A percentile compares a stretch with the other conserved stretches of the same genome.
Evolutionary conservation across 2,888 invertebrate species (phyloP).

Genomic region (Dermolepida albohirtum): DNA sequence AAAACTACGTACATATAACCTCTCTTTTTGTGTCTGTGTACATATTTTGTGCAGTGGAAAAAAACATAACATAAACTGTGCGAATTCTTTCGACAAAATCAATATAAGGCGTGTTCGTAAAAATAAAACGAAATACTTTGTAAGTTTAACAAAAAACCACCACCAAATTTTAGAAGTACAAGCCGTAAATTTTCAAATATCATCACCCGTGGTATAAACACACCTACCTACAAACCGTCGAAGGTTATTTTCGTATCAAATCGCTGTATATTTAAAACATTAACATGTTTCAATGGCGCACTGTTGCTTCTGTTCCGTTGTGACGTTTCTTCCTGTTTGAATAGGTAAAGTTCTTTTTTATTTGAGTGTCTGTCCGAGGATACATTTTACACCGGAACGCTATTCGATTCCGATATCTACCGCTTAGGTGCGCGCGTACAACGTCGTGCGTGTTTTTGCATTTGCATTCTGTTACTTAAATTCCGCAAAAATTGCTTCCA

Average conservation of each 20-base stretch:
- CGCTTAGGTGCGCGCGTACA: background rate
- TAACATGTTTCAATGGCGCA: conserved; percentile 33
- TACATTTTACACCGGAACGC: background rate
- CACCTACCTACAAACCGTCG: conserved; percentile 8
- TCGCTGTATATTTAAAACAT: conserved; percentile 29
- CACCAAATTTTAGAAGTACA: no score
- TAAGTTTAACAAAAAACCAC: background rate
- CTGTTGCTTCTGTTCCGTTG: background rate
- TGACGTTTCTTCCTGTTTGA: conserved; percentile 12
- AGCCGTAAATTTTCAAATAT: no score
- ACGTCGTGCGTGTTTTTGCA: background rate
- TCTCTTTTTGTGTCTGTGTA: conserved; percentile 6
- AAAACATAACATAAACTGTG: background rate
- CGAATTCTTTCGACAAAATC: background rate
- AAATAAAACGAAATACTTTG: background rate
- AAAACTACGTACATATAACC: conserved; percentile 1
- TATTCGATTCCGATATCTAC: background rate
- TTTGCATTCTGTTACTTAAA: background rate
- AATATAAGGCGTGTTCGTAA: no score
- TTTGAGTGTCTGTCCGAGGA: background rate
- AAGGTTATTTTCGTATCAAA: conserved; percentile 26
- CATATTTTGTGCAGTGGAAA: conserved; percentile 13
- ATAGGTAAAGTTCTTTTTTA: background rate
- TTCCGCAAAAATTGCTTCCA: conserved; percentile 46
- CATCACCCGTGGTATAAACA: background rate